These are phyloP conservation scores for Budorcas taxicolor DNA, from an alignment of 2,113 vertebrate species.

Conservation along the genomic window DNA sequence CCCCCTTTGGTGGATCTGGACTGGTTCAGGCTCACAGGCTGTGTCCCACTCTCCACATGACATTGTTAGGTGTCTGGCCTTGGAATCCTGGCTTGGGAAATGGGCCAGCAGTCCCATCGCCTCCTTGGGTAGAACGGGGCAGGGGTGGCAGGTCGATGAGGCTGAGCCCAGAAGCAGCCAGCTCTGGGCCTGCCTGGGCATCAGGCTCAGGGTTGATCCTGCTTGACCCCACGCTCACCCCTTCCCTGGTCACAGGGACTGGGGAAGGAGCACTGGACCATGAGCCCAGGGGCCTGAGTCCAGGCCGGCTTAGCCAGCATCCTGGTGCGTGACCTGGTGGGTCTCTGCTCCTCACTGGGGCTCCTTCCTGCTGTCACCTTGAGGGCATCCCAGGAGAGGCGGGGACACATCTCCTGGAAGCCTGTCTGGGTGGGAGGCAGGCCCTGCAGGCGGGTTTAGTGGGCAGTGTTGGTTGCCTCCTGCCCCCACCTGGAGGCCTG, in stretches of 20 bases:
- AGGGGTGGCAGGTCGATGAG: accelerated
- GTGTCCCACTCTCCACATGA: not conserved
- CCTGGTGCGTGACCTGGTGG: no score
- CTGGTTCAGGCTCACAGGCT: not conserved
- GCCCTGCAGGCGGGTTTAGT: not conserved
- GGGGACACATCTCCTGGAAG: not conserved
- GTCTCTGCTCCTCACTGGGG: not conserved
- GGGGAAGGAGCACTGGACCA: not conserved
- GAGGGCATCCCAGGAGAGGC: not conserved
- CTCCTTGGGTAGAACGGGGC: accelerated
- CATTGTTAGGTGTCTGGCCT: not conserved
- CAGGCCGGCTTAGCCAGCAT: accelerated
- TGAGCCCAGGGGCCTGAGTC: not conserved
- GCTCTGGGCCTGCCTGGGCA: not conserved
- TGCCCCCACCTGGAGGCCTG: no score
- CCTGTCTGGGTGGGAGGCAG: not conserved
- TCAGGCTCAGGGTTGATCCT: not conserved
- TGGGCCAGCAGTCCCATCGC: accelerated
- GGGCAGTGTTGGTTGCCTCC: not conserved
- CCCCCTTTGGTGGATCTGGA: not conserved
- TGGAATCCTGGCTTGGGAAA: not conserved
- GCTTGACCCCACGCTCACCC: not conserved
- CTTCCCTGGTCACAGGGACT: not conserved
- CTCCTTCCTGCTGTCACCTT: not conserved
- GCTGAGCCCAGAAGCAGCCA: not conserved